Base-by-base conservation (phyloP, 2,888 invertebrate genomes). In the Macroteleia sp. region DNA sequence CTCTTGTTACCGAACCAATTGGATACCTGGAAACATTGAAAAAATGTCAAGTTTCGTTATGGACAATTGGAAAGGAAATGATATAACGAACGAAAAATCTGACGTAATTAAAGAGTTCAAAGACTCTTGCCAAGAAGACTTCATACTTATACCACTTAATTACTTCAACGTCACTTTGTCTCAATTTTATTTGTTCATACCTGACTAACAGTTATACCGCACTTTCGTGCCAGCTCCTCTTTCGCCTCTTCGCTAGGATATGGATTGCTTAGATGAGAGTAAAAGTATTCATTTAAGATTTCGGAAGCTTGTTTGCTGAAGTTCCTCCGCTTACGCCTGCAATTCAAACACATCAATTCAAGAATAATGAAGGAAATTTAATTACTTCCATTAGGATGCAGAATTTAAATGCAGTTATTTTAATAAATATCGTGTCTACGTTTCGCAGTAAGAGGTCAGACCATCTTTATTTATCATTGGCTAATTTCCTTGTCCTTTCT, bases 1-100 rank as follows among this genome's bases (percentile, higher is more conserved):
- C 99, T 95, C 92, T 99, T 99, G 93, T 99, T 99, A 86, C 99
- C 99, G 92, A 99, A 99, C 99, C 99, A 99, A 94, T 99, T 99
- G 85, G 98, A 99, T 80, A 99, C 98, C 96, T 91, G 70, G 42
- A 78, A 41, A 50, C 22, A 61, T 36, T 57, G 32, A 17, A 17
- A 17, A 64, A 54, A 67, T 25, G 41, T 69, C 32, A 56, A 46
- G 10, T 9, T 8, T 34, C 17, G 56, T 48, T 25, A 14, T 10
- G n/a, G 25, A 9, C 14, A 36, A 9, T n/a, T 14, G 16, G 19
- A 36, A 41, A 48, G 52, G 3, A 46, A 3, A 36, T 32, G 19
- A 46, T 28, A 9, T 48, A 25, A 4, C 3, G 14, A 59, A 17
- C 30, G 42, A 67, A 20, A 59, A 17, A 30, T 30, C 12, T 44